Percentiles rank a stretch among this genome's conserved stretches.
phyloP scores from a whole-genome alignment of 2,113 vertebrate genomes.

The Elephantulus edwardii region DNA sequence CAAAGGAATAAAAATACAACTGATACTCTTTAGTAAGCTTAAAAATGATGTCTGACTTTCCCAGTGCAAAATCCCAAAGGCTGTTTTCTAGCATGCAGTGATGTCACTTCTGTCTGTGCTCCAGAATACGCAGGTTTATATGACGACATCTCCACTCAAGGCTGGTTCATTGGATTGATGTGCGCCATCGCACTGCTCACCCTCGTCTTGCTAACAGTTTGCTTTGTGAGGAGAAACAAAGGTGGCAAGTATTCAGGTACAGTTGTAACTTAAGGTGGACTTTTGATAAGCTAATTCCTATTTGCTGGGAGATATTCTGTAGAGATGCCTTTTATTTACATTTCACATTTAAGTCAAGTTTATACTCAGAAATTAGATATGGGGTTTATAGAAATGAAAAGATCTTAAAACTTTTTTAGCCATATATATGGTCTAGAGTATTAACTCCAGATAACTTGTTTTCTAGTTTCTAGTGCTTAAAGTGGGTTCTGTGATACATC shows the following conservation, averaged over 20 bases:
- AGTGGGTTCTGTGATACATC: not conserved
- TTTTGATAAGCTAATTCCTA: not conserved
- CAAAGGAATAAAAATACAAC: not conserved
- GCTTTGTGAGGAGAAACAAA: constrained; percentile 97
- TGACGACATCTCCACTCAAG: constrained; percentile 92
- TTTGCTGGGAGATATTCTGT: not conserved
- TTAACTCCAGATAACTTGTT: not conserved
- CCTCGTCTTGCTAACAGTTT: constrained; percentile 91
- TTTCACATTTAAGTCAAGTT: not conserved
- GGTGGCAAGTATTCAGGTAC: constrained; percentile 99
- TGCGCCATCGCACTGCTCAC: constrained; percentile 95
- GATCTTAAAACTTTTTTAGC: not conserved
- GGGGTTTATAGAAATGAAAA: too few species aligned
- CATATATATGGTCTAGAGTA: not conserved
- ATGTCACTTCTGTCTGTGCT: constrained; percentile 54
- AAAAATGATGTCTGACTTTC: not conserved
- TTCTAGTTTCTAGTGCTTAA: not conserved
- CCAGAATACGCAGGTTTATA: constrained; percentile 92
- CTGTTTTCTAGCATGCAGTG: not conserved
- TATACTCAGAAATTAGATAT: not conserved
- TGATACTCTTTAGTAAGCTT: not conserved
- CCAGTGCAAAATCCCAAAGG: not conserved
- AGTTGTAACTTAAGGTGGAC: not conserved
- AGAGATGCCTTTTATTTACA: not conserved
- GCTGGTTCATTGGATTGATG: constrained; percentile 99